Conservation (phyloP, 1,140 invertebrate species). For the Tigriopus japonicus region DNA sequence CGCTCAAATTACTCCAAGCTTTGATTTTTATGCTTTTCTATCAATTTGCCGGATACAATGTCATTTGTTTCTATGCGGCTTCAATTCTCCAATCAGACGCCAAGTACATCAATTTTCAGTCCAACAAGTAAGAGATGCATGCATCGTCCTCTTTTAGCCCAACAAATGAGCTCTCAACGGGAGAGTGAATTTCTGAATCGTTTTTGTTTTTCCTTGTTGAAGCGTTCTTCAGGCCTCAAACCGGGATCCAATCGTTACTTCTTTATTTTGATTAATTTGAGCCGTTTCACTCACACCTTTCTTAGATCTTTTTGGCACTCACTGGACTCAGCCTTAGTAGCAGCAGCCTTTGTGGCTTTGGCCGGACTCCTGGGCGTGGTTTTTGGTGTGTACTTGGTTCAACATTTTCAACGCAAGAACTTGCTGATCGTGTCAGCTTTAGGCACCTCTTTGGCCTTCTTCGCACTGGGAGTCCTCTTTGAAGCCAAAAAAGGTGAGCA, state of each 20-base stretch:
- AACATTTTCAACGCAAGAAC: background rate
- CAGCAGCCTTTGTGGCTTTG: background rate
- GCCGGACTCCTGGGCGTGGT: background rate
- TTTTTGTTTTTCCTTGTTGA: too few species aligned
- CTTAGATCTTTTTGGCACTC: background rate
- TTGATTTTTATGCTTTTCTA: conserved; percentile 7
- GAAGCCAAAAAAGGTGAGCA: background rate
- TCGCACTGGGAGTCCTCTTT: background rate
- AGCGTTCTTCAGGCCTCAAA: too few species aligned
- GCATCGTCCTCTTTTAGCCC: too few species aligned
- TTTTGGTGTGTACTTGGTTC: background rate
- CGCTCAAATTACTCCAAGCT: too few species aligned
- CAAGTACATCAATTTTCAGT: too few species aligned
- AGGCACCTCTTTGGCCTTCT: background rate
- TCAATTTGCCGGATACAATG: conserved; percentile 11
- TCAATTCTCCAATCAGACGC: background rate
- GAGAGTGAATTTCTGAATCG: too few species aligned
- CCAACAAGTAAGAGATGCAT: too few species aligned
- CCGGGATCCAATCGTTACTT: too few species aligned
- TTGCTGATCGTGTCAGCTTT: background rate
- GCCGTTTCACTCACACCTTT: too few species aligned
- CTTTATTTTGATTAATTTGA: too few species aligned
- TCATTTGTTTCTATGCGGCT: background rate
- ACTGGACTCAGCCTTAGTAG: background rate
- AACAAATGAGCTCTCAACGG: too few species aligned